Evolutionary conservation across 2,113 vertebrate species (phyloP), one percentile per base, ranked within the genome.

Genomic region (Melanerpes formicivorus): DNA sequence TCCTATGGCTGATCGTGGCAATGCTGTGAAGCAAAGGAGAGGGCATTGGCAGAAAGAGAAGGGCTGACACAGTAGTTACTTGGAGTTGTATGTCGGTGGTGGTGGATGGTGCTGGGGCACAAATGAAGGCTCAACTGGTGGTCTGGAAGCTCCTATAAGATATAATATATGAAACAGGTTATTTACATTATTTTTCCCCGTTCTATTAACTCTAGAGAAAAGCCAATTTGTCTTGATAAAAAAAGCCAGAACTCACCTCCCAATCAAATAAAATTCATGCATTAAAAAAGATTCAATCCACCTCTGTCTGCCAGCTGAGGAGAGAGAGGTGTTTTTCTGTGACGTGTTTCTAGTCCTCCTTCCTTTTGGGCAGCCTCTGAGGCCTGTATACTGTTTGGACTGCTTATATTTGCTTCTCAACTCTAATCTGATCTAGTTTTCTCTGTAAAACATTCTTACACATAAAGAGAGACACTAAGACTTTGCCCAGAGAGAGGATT

Each of bases 81-180:
- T 3, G 0, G 8, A 8, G 19, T 3, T 16, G 22, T 10, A 4
- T 2, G 4, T 9, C 1, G 1, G 8, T 4, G 5, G 16, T 6
- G 15, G 0, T 14, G 32, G 55, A 11, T 40, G 40, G 11, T 40
- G 40, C 40, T 5, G 4, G 14, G 10, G 25, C 48, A 14, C 23
- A 23, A 44, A 19, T 13, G 4, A 7, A 67, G 25, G 5, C 25
- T 63, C 42, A 8, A 13, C 40, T 18, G 21, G 5, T 54, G 27
- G 1, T 26, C 65, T 69, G 60, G 27, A 46, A 71, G 42, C 55
- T 84, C 54, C 48, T 48, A 7, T 42, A 16, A 25, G 16, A 7
- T 48, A 5, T 1, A 34, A 15, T 3, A 0, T 5, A 23, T 2
- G 34, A 69, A 8, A 37, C 22, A 29, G 6, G 27, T 3, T 8